These are phyloP conservation scores for Drosophila chauvacae DNA, from an alignment of 1,140 invertebrate genomes.

Conservation along the genomic window DNA sequence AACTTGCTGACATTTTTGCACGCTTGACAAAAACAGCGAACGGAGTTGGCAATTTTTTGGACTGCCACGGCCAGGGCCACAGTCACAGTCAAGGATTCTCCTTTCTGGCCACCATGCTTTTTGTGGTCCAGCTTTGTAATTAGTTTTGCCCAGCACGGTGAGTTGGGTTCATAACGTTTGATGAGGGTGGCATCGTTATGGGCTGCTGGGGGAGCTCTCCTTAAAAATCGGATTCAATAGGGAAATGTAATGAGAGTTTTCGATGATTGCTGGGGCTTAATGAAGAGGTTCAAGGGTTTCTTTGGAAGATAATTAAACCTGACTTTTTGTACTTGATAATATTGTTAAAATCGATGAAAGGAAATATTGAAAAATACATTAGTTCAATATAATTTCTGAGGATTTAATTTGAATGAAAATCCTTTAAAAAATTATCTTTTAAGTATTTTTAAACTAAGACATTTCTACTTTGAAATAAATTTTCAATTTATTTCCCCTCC, in stretches of 20 bases:
- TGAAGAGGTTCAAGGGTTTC: background rate
- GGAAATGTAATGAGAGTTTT: constrained; percentile 29
- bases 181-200: constrained; percentile 22
- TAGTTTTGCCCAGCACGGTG: constrained; percentile 66
- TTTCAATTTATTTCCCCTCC: background rate
- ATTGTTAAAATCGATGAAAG: background rate
- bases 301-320: background rate
- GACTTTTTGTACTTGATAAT: no score
- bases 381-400: background rate
- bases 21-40: constrained; percentile 74
- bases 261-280: constrained; percentile 10
- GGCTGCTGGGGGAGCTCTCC: constrained; percentile 9
- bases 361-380: background rate
- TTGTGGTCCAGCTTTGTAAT: constrained; percentile 74
- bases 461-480: rapidly evolving
- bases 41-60: constrained; percentile 32
- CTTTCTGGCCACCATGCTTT: constrained; percentile 64
- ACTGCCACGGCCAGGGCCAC: constrained; percentile 15
- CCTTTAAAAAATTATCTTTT: background rate
- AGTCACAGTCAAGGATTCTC: constrained; percentile 33
- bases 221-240: constrained; percentile 22
- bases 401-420: background rate
- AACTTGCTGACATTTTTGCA: constrained; percentile 69
- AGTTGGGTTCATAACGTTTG: constrained; percentile 39
- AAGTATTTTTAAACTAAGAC: background rate